Base-by-base conservation (phyloP, 2,888 invertebrate genomes). In the Synanthedon myopaeformis region DNA sequence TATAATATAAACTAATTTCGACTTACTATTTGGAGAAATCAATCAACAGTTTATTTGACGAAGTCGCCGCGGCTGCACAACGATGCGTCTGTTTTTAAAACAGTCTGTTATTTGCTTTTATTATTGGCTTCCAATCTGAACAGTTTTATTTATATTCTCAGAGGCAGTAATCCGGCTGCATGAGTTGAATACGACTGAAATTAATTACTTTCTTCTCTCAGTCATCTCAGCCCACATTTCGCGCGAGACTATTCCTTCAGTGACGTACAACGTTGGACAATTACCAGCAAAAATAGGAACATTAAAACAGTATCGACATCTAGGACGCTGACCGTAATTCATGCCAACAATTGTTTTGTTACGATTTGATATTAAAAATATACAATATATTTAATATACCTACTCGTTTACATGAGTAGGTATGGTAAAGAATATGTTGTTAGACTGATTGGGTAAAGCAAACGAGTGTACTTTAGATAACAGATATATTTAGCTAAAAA, bases 211-310 rank as follows among this genome's bases (percentile, higher is more conserved):
- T 81, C 76, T 77, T 72, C 49, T n/a, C 70, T 62, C 70, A 70
- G 67, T 72, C 71, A 13, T 67, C 69, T 67, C 67, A 70, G 71
- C 64, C 67, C 69, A 69, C 61, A 65, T 65, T 64, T 63, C 62
- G 61, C 59, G 59, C 63, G 62, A 68, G 61, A 65, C 63, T 61
- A 63, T 66, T 56, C 76, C 68, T 72, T 72, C 65, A 61, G 64
- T 80, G 80, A 80, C 81, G 81, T 68, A 28, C 51, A 66, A 67
- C 75, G 72, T 86, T 85, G 85, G 81, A 84, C 82, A 76, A 80
- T 79, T 77, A 82, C 85, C 79, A 85, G 79, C 74, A 74, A 80
- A 84, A 84, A 83, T 81, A 82, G 74, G 74, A 74, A 67, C 79
- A 79, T 72, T 70, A 72, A 73, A 72, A 72, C 72, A 65, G 74